These are phyloP conservation scores for Drosophila affinis DNA, from an alignment of 2,888 invertebrate genomes.

Conservation along the genomic window DNA sequence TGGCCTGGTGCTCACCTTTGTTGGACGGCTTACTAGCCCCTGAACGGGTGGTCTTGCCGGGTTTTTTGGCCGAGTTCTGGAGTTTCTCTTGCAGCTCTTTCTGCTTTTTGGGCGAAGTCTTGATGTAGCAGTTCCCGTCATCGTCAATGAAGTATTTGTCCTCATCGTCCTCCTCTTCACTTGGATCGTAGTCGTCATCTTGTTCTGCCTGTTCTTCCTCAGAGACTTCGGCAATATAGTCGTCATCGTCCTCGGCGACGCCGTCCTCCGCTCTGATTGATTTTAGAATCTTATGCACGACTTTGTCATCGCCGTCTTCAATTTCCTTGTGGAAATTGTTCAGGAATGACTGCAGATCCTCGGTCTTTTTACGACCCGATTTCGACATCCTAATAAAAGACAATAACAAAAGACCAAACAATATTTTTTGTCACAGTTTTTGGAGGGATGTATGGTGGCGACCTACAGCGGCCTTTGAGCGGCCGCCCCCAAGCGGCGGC, in stretches of 20 bases:
- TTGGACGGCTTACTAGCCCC: constrained; percentile 21
- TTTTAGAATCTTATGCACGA: constrained; percentile 39
- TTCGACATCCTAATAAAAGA: constrained; percentile 51
- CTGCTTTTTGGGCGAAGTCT: constrained; percentile 85
- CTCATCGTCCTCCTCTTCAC: constrained; percentile 81
- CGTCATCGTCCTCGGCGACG: constrained; percentile 50
- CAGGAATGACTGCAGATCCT: constrained; percentile 90
- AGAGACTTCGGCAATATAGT: constrained; percentile 82
- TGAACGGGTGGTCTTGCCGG: constrained; percentile 17
- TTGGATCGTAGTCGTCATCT: constrained; percentile 61
- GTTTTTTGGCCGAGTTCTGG: constrained; percentile 16
- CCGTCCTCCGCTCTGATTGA: constrained; percentile 28
- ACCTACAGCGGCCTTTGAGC: constrained; percentile 64
- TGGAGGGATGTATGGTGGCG: constrained; percentile 50
- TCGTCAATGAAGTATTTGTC: constrained; percentile 91
- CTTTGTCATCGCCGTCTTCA: constrained; percentile 84
- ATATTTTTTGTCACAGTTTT: constrained; percentile 43
- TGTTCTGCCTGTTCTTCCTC: constrained; percentile 63
- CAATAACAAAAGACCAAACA: background rate
- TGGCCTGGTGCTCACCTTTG: constrained; percentile 38
- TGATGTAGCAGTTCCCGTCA: constrained; percentile 92
- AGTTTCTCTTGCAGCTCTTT: constrained; percentile 50
- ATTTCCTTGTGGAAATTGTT: constrained; percentile 93
- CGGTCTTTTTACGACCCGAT: constrained; percentile 46
- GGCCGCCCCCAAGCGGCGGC: constrained; percentile 48